Base-by-base conservation (phyloP, 1,140 invertebrate species). In the Drosophila triauraria region DNA sequence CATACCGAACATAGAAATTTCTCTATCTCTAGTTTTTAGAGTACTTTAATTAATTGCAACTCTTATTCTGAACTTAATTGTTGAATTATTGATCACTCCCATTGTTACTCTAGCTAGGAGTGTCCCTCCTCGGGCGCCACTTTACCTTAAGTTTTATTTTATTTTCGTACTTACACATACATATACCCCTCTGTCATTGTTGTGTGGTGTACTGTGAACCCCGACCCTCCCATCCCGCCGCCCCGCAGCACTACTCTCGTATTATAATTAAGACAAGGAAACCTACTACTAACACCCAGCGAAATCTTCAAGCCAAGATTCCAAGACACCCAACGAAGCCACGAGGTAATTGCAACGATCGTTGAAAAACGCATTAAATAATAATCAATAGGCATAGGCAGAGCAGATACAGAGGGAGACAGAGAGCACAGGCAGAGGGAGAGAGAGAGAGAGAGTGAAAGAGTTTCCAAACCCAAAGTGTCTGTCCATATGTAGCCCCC, bases 331-430 rank as follows among this genome's bases (percentile, higher is more conserved):
- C 61, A 51, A 25, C 47, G 35, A 76, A 27, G 40, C 17, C 51
- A 76, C 74, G 72, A 77, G 72, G 72, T 77, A 77, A 77, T 77
- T 77, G 75, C 63, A 76, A n/a, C 48, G 40, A 50, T 68, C 20
- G 20, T 23, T 53, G 20, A 53, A 23, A 56, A 58, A 20, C 35
- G 32, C 48, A 46, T 44, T 65, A 58, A 75, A 57, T 53, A 43
- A 38, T 62, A 60, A 75, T 75, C 40, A 65, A 56, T 46, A 74
- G 40, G 38, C 30, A 30, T 38, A 72, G 50, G 17, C 25, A 51
- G 38, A 51, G 7, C 20, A 20, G 20, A 20, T 20, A 51, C 60
- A 71, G 50, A 69, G 54, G 46, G 17, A 35, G 38, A 20, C 9
- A 30, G 40, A 43, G 9, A 62, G 69, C 56, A 71, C 61, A 75